phyloP scores from a whole-genome alignment of 2,888 invertebrate species.

The Hydriomena furcata region DNA sequence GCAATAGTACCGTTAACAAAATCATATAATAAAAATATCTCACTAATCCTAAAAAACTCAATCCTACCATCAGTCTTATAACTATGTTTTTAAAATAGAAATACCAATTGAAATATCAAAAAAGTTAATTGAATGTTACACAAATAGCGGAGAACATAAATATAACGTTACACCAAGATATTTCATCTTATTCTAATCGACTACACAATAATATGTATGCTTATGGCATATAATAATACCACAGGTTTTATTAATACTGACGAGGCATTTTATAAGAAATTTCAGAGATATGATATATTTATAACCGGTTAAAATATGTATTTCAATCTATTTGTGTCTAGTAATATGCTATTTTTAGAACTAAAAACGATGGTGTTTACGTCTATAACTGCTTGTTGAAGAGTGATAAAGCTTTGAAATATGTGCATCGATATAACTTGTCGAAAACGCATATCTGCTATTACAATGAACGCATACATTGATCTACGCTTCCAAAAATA shows the following conservation, averaged over 20 bases:
- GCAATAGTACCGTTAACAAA: conserved; percentile 65
- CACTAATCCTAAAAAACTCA: conserved; percentile 52
- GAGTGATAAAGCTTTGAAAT: conserved; percentile 10
- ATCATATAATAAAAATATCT: conserved; percentile 43
- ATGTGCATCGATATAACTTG: conserved; percentile 22
- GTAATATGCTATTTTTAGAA: conserved; percentile 17
- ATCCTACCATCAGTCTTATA: conserved; percentile 78
- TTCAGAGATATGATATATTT: conserved; percentile 76
- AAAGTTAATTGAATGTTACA: conserved; percentile 42
- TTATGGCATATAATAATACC: conserved; percentile 63
- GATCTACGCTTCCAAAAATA: conserved; percentile 35
- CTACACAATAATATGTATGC: conserved; percentile 67
- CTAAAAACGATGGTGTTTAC: neutral
- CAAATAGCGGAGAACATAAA: conserved; percentile 52
- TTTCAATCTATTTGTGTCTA: conserved; percentile 11
- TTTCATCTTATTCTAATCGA: conserved; percentile 61
- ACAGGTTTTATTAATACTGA: conserved; percentile 79
- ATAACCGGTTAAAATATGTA: conserved; percentile 34
- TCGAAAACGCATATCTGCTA: conserved; percentile 23
- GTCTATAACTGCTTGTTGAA: neutral
- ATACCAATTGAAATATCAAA: conserved; percentile 43
- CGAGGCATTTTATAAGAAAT: conserved; percentile 55
- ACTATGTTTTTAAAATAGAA: conserved; percentile 66
- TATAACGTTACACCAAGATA: conserved; percentile 54
- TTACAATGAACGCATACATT: conserved; percentile 21